phyloP scores from a whole-genome alignment of 2,113 vertebrate species.

The Thymallus thymallus region DNA sequence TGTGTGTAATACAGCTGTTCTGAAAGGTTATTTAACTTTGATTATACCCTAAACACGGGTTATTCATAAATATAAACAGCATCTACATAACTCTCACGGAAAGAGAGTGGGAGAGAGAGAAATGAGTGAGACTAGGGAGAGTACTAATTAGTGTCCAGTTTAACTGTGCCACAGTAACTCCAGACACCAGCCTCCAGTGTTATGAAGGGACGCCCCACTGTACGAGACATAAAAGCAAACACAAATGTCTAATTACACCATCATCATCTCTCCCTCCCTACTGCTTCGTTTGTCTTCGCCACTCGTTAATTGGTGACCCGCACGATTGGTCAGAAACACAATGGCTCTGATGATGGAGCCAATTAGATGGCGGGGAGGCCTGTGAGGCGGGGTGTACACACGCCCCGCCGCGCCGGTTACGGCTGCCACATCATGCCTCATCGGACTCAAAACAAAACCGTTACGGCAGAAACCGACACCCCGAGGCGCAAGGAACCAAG shows the following conservation, averaged over 20 bases:
- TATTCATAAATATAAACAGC: no score
- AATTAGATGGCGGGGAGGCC: constrained; percentile 62
- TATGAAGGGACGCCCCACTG: constrained; percentile 67
- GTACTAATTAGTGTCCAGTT: constrained; percentile 50
- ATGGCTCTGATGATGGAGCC: constrained; percentile 64
- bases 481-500: no score
- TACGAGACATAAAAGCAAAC: constrained; percentile 74
- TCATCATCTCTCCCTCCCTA: constrained; percentile 50
- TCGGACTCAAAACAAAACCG: constrained; percentile 68
- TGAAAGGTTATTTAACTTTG: no score
- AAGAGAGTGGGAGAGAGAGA: neutral
- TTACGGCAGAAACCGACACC: constrained; percentile 29
- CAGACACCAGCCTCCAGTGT: constrained; percentile 47
- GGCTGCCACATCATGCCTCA: constrained; percentile 63
- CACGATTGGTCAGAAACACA: constrained; percentile 65
- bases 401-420: constrained; percentile 53
- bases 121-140: neutral
- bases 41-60: no score
- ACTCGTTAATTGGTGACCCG: constrained; percentile 69
- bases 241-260: constrained; percentile 77
- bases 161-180: constrained; percentile 33
- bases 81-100: neutral
- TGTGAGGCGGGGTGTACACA: constrained; percentile 30
- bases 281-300: constrained; percentile 45
- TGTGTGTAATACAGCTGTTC: no score